Base-by-base conservation (phyloP, 2,888 invertebrate species). In the Catocala fraxini region DNA sequence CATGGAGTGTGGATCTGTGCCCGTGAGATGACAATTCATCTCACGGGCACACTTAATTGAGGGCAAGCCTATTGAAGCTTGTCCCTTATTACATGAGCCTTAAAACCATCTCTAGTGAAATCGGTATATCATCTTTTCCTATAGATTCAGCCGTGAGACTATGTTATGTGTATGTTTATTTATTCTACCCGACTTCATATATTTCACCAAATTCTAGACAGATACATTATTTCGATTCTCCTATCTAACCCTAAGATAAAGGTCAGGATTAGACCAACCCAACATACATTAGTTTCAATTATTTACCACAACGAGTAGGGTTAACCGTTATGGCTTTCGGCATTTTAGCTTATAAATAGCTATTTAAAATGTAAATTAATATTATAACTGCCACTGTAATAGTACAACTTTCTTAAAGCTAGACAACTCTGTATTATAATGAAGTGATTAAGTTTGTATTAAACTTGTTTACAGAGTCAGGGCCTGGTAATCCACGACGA, bases 221-320 rank as follows among this genome's bases (percentile, higher is more conserved):
- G 7, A 39, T 9, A 10, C 39, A 45, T 12, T 7, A 45, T 6
- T 12, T 12, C 13, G 13, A 45, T 45, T 45, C 6, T 0, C 6
- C 12, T 1, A 25, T 4, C 4, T 25, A 25, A 3, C 25, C 25
- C 25, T 3, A 25, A 25, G 25, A 25, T 25, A 25, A 3, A 25
- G 5, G 12, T 5, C 0, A 7, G 12, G 45, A 45, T 45, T 45
- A 11, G 42, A 45, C 45, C 5, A 11, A 13, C 45, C 13, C 45
- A 45, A 13, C 45, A 12, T 45, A 45, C 12, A 13, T 45, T 45
- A 45, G 45, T 13, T 45, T 45, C 45, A 45, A 45, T 45, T 12
- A 45, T 45, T 12, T 45, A 45, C 45, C 12, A 12, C 12, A 12
- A 4, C 12, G 13, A 45, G 13, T 45, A 13, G 12, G 45, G 45